Evolutionary conservation across 2,113 vertebrate species (phyloP).

Genomic region (Mustela nigripes): DNA sequence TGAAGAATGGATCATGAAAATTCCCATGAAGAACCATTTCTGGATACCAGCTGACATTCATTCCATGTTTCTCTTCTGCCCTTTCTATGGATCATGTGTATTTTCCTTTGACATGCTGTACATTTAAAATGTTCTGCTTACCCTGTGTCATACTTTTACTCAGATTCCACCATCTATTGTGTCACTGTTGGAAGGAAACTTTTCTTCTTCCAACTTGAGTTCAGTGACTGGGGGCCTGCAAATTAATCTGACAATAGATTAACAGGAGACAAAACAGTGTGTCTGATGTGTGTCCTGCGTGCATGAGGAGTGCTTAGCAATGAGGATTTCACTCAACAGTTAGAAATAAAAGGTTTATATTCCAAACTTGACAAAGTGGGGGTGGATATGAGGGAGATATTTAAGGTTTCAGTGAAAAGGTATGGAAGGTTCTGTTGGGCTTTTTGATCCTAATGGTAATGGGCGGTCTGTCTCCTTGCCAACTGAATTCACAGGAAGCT

Average conservation of each 20-base stretch:
- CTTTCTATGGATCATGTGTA: not conserved
- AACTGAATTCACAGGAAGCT: not conserved
- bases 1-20: not conserved
- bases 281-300: not conserved
- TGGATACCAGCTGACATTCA: not conserved
- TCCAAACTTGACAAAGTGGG: not conserved
- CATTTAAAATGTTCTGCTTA: not conserved
- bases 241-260: not conserved
- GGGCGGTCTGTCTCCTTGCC: not conserved
- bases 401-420: not conserved
- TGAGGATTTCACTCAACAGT: not conserved
- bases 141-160: not conserved
- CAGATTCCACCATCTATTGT: not conserved
- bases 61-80: not conserved
- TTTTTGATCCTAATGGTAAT: conserved; percentile 13
- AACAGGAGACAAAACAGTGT: not conserved
- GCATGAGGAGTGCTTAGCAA: not conserved
- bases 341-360: not conserved
- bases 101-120: not conserved
- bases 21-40: not conserved
- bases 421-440: not conserved
- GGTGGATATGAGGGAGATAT: not conserved
- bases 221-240: not conserved
- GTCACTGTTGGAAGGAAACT: not conserved
- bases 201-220: not conserved